Evolutionary conservation across 2,888 invertebrate genomes (phyloP), one percentile per base, ranked within the genome.

Genomic region (Caradrina clavipalpis): DNA sequence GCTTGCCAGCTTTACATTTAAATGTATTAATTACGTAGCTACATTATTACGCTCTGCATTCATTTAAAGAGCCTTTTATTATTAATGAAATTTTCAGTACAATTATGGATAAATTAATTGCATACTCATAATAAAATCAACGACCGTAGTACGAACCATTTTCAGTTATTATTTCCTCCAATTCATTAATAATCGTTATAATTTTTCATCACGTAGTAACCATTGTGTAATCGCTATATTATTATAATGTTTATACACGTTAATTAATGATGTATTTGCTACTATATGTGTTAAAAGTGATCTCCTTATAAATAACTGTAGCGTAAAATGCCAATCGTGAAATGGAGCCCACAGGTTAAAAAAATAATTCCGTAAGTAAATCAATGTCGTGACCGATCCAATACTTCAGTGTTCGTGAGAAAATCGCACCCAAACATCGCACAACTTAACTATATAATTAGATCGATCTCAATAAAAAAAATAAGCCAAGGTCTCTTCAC

Each of bases 381-480:
- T 68, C 61, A 70, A 78, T 79, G 76, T 85, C 85, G 86, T 88
- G 84, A 86, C 81, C 68, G 83, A 82, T 83, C 81, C 60, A 82
- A 84, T 83, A 83, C 74, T 76, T 56, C 76, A 67, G 65, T 50
- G 76, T 70, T 85, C 89, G 87, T 91, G 90, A 86, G 90, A 91
- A 88, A 85, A 90, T 84, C 79, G 81, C 82, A 86, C 80, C 79
- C 74, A 86, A 88, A 86, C 69, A 88, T 87, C 80, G 73, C 82
- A 81, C 80, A 81, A 69, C 73, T 80, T 83, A 84, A 84, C 66
- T 61, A 71, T 65, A 74, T 84, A 88, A 90, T 89, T 87, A 88
- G 82, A 89, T 87, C 79, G 84, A 76, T 81, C 87, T 83, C 84
- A 86, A 87, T 88, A 87, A 89, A 85, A 87, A 83, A 83, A 73